Evolutionary conservation across 1,140 invertebrate genomes (phyloP).

Genomic region (Formica selysi): DNA sequence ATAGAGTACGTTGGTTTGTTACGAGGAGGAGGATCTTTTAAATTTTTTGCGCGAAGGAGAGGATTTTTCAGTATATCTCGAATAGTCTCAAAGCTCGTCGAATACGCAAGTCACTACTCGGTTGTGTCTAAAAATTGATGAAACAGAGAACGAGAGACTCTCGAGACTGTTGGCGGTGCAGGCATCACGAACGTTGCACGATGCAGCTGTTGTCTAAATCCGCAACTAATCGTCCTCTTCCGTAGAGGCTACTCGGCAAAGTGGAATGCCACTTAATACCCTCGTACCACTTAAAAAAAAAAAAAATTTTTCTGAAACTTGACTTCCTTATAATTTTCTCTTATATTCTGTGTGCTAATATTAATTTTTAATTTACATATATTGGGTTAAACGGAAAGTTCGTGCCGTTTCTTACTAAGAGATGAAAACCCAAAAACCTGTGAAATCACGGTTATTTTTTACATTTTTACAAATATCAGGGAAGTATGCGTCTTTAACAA

Average conservation of each 20-base stretch:
- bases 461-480: too few relatives aligned
- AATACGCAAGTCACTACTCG: neutral
- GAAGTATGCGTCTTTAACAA: too few relatives aligned
- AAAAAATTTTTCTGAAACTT: neutral
- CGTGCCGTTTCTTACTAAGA: too few relatives aligned
- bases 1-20: neutral
- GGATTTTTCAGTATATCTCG: neutral
- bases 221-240: constrained; percentile 56
- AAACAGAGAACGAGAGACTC: constrained; percentile 22
- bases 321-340: neutral
- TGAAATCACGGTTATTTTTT: too few relatives aligned
- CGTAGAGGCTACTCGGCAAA: constrained; percentile 28
- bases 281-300: neutral
- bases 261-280: neutral
- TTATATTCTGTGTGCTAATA: neutral
- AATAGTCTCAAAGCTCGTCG: neutral
- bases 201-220: constrained; percentile 61
- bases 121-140: constrained; percentile 35
- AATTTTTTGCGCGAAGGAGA: neutral
- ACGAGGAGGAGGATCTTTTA: neutral
- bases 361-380: neutral
- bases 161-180: constrained; percentile 32
- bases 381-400: neutral
- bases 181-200: constrained; percentile 22
- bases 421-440: too few relatives aligned